Conservation (phyloP, 1,140 invertebrate species). For the Saxidomus purpurata region DNA sequence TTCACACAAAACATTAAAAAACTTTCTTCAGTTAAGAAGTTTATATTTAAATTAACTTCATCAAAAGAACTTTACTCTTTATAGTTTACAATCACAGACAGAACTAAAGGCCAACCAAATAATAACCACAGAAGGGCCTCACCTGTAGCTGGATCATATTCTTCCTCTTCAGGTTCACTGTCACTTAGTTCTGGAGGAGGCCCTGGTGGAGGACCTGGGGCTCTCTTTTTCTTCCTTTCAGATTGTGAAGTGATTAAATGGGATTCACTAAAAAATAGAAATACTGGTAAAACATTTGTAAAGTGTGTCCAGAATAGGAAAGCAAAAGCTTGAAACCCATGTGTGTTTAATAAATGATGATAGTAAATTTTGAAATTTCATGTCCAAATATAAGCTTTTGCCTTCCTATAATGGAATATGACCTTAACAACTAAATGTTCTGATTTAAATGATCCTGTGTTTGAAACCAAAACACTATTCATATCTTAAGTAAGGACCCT, state of each 20-base stretch:
- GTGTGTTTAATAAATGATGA: no score
- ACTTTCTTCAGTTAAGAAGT: no score
- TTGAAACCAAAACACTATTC: no score
- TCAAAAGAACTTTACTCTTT: no score
- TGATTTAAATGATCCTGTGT: no score
- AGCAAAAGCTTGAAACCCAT: constrained; percentile 9
- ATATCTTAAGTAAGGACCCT: no score
- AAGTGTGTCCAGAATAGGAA: not conserved
- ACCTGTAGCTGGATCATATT: constrained; percentile 83
- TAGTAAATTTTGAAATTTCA: no score
- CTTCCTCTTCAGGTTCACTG: constrained; percentile 84
- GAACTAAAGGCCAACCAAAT: no score
- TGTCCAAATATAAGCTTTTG: not conserved
- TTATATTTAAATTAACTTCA: no score
- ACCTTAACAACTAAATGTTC: not conserved
- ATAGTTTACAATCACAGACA: no score
- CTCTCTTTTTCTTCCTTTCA: constrained; percentile 88
- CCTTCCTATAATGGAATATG: not conserved
- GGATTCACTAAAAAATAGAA: constrained; percentile 15
- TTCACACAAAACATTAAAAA: no score
- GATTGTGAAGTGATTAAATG: not conserved
- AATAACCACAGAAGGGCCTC: not conserved
- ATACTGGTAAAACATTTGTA: constrained; percentile 1
- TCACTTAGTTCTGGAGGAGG: constrained; percentile 87
- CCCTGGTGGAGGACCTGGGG: constrained; percentile 94